Evolutionary conservation across 2,888 invertebrate species (phyloP).

Genomic region (Elmis aenea): DNA sequence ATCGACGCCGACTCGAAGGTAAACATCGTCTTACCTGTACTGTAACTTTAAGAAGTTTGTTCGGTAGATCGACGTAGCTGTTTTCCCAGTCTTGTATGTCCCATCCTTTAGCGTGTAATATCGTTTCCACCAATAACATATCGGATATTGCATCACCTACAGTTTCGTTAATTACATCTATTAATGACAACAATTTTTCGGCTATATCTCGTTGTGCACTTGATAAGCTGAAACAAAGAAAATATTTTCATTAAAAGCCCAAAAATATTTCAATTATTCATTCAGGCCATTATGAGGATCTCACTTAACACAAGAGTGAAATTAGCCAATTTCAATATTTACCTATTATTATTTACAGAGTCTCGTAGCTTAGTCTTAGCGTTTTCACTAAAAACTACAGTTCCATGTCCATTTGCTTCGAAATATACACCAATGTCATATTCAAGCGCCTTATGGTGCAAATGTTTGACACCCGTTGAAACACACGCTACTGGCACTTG

Average conservation of each 20-base stretch:
- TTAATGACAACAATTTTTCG: conserved; percentile 59
- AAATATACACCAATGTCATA: conserved; percentile 98
- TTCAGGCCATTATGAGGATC: not conserved
- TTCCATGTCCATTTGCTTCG: conserved; percentile 99
- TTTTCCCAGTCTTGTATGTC: conserved; percentile 72
- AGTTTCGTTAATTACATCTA: conserved; percentile 87
- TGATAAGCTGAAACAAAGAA: conserved; percentile 18
- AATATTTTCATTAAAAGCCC: no score
- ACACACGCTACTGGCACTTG: conserved; percentile 88
- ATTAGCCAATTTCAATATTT: no score
- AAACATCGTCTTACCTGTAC: conserved; percentile 54
- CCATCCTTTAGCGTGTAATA: conserved; percentile 79
- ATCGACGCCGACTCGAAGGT: no score
- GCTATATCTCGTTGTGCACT: conserved; percentile 54
- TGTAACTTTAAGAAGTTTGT: conserved; percentile 79
- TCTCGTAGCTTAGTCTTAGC: conserved; percentile 58
- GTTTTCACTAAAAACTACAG: conserved; percentile 73
- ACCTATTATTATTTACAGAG: conserved; percentile 47
- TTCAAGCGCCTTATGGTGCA: conserved; percentile 85
- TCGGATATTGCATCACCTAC: conserved; percentile 98
- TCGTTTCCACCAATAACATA: conserved; percentile 87
- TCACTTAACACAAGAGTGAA: no score
- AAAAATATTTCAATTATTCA: not conserved
- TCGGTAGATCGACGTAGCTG: conserved; percentile 82
- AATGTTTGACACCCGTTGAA: conserved; percentile 93